phyloP scores from a whole-genome alignment of 2,797 vertebrate genomes.

The Ctenopoma multispine region DNA sequence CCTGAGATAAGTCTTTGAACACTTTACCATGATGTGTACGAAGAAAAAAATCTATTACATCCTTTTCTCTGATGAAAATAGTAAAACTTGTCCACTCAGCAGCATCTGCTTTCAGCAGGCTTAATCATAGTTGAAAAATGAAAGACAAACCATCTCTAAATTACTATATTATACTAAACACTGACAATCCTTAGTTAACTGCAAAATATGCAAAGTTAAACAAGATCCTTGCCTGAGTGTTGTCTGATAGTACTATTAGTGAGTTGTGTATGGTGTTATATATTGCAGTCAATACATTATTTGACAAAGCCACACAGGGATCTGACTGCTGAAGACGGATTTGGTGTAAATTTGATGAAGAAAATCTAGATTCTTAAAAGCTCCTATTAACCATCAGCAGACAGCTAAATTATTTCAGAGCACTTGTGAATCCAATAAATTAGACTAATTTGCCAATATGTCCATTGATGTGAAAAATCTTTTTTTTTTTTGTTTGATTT shows the following conservation, averaged over 20 bases:
- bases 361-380: constrained; percentile 68
- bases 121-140: neutral
- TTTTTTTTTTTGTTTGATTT: constrained; percentile 54
- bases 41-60: neutral
- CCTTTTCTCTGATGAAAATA: neutral
- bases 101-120: neutral
- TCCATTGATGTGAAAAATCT: constrained; percentile 65
- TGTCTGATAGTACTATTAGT: neutral
- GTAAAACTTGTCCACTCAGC: neutral
- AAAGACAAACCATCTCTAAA: neutral
- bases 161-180: neutral
- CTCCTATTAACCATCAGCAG: constrained; percentile 73
- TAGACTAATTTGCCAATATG: constrained; percentile 70
- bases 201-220: neutral
- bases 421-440: constrained; percentile 73
- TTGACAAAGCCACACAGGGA: constrained; percentile 64
- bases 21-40: neutral
- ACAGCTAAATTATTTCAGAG: constrained; percentile 70
- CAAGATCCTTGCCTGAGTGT: constrained; percentile 1
- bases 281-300: constrained; percentile 69
- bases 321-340: constrained; percentile 58
- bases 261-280: constrained; percentile 46
- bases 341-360: constrained; percentile 74
- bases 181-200: neutral
- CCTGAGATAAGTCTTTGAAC: neutral